These are phyloP conservation scores for Dreissena polymorpha DNA, from an alignment of 1,140 invertebrate species.

Conservation along the genomic window DNA sequence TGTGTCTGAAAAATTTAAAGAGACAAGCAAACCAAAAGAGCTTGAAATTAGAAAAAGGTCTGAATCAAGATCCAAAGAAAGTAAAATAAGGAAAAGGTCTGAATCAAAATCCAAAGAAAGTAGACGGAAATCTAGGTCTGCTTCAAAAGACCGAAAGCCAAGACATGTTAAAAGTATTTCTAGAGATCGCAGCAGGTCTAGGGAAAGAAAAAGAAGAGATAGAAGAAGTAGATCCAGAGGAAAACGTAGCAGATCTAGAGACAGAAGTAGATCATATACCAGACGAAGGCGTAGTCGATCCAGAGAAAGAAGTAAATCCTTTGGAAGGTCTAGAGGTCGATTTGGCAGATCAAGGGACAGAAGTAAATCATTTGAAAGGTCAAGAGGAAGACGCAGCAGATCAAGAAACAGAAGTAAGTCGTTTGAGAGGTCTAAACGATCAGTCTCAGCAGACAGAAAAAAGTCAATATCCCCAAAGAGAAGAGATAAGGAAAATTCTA, in stretches of 20 bases:
- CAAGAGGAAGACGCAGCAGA: conserved; percentile 34
- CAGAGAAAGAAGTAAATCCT: conserved; percentile 16
- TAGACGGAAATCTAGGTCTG: conserved; percentile 34
- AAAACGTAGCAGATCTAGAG: conserved; percentile 13
- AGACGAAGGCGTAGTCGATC: conserved; percentile 44
- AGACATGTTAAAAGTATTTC: conserved; percentile 21
- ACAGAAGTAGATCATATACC: conserved; percentile 29
- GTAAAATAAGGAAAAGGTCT: conserved; percentile 35
- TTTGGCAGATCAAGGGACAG: conserved; percentile 40
- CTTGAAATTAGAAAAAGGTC: conserved; percentile 28
- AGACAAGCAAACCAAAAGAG: neutral
- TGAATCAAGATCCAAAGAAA: conserved; percentile 34
- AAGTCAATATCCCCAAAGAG: neutral
- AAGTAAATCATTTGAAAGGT: conserved; percentile 29
- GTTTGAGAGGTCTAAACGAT: conserved; percentile 9
- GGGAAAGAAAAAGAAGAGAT: neutral
- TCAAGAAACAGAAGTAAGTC: conserved; percentile 1
- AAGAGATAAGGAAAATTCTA: conserved; percentile 28
- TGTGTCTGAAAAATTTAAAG: neutral
- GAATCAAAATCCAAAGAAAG: conserved; percentile 29
- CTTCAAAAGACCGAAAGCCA: conserved; percentile 36
- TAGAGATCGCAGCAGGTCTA: neutral
- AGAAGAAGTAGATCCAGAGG: conserved; percentile 16
- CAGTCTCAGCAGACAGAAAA: conserved; percentile 11
- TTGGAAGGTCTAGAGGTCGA: conserved; percentile 18